These are phyloP conservation scores for Piprites chloris DNA, from an alignment of 2,113 vertebrate species.

Conservation along the genomic window DNA sequence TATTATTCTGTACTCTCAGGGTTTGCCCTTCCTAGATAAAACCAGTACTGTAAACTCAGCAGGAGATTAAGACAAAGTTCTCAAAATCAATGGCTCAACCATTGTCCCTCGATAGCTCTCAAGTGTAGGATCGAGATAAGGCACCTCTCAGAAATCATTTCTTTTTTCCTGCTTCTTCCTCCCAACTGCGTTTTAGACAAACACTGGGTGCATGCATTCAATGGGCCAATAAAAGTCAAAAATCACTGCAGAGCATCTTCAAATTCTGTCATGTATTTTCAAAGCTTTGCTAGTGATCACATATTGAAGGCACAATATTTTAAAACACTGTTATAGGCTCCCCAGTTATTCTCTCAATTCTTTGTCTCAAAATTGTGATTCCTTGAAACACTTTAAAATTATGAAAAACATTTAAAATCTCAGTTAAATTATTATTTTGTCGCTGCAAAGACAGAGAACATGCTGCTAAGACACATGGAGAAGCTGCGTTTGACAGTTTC, in stretches of 20 bases:
- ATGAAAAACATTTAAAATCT: background rate
- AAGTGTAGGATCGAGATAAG: conserved; percentile 29
- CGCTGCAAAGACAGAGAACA: background rate
- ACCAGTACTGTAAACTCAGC: conserved; percentile 35
- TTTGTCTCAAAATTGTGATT: background rate
- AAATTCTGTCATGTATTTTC: background rate
- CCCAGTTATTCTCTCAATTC: background rate
- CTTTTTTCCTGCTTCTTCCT: conserved; percentile 26
- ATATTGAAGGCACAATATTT: background rate
- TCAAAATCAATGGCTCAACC: conserved; percentile 15
- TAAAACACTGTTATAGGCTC: background rate
- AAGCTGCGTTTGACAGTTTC: background rate
- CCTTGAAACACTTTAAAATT: too few relatives aligned
- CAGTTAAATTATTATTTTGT: background rate
- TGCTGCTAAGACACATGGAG: background rate
- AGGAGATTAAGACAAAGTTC: conserved; percentile 36
- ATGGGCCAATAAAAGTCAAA: background rate
- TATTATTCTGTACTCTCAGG: conserved; percentile 18
- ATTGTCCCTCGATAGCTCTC: background rate
- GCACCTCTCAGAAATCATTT: background rate
- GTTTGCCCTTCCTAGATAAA: conserved; percentile 43
- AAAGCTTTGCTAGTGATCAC: background rate
- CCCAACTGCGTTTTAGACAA: background rate
- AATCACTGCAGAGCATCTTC: background rate
- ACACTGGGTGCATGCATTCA: background rate